These are phyloP conservation scores for Drosophila paulistorum DNA, from an alignment of 1,140 invertebrate genomes.

Conservation along the genomic window DNA sequence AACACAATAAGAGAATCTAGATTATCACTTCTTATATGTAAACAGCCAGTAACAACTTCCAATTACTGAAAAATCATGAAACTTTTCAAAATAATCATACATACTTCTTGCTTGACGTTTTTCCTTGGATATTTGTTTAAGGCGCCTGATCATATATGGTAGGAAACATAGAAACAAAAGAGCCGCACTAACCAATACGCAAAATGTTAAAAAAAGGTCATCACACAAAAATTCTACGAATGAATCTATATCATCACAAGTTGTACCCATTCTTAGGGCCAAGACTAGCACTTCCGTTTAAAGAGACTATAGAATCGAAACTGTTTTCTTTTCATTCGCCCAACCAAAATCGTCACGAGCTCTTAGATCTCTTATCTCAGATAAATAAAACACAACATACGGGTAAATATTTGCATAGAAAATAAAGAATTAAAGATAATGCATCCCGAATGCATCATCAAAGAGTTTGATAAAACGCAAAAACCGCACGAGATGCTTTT, in stretches of 20 bases:
- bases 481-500: no score
- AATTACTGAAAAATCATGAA: no score
- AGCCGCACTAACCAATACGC: no score
- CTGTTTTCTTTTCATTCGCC: not conserved
- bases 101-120: not conserved
- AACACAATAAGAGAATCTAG: no score
- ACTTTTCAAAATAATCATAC: not conserved
- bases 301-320: not conserved
- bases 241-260: not conserved
- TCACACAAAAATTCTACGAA: not conserved
- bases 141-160: not conserved
- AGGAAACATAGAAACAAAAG: not conserved
- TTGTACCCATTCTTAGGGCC: not conserved
- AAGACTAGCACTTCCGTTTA: not conserved
- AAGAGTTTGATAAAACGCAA: no score
- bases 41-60: no score
- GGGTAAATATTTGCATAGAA: not conserved
- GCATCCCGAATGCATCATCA: not conserved
- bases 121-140: not conserved
- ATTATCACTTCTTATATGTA: no score
- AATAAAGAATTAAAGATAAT: not conserved
- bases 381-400: not conserved
- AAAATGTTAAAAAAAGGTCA: not conserved
- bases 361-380: not conserved
- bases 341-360: not conserved